Evolutionary conservation across 2,888 invertebrate species (phyloP).

Genomic region (Melanophora roralis): DNA sequence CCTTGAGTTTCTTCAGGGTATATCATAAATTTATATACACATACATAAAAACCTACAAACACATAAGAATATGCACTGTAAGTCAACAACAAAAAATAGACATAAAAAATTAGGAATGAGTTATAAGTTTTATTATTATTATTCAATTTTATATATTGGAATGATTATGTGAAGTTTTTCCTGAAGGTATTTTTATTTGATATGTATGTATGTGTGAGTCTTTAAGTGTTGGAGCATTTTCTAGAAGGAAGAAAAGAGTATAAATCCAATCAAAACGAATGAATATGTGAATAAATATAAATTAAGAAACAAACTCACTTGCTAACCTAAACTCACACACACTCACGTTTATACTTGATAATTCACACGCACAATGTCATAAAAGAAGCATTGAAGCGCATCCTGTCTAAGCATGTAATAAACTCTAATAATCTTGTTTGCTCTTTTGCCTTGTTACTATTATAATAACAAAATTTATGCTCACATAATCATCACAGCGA

Average conservation of each 20-base stretch:
- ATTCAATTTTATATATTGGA: slow-evolving; percentile 2
- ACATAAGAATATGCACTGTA: slow-evolving; percentile 16
- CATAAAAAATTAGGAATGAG: slow-evolving; percentile 44
- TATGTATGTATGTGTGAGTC: too few relatives aligned
- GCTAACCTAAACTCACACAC: too few relatives aligned
- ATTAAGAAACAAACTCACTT: too few relatives aligned
- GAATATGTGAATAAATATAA: too few relatives aligned
- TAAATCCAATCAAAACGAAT: slow-evolving; percentile 7
- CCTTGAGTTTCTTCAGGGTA: too few relatives aligned
- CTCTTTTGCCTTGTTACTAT: slow-evolving; percentile 6
- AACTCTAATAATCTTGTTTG: slow-evolving; percentile 63
- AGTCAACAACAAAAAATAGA: slow-evolving; percentile 35
- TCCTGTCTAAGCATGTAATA: slow-evolving; percentile 75
- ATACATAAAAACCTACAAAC: slow-evolving; percentile 20
- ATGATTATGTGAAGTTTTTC: background rate
- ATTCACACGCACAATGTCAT: background rate
- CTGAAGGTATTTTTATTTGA: too few relatives aligned
- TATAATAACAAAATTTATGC: too few relatives aligned
- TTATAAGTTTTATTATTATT: slow-evolving; percentile 46
- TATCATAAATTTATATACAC: slow-evolving; percentile 4
- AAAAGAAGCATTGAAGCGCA: slow-evolving; percentile 73
- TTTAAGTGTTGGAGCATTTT: background rate
- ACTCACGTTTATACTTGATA: background rate
- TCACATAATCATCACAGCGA: background rate
- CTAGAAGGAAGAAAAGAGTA: slow-evolving; percentile 6